These are phyloP conservation scores for Zootoca vivipara DNA, from an alignment of 2,113 vertebrate species.

Conservation along the genomic window DNA sequence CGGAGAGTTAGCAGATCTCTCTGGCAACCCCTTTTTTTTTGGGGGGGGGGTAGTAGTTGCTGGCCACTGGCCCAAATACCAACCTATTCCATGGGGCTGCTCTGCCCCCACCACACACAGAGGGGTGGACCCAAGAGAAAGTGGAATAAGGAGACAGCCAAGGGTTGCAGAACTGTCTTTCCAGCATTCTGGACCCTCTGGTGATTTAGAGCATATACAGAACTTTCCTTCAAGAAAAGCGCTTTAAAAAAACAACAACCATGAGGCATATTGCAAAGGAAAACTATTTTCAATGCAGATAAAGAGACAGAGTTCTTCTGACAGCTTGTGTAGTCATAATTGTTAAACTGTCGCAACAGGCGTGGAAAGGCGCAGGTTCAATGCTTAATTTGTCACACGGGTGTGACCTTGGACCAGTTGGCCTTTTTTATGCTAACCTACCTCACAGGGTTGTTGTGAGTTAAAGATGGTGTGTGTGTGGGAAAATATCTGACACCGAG, in stretches of 20 bases:
- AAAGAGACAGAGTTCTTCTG: neutral
- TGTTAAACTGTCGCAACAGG: no score
- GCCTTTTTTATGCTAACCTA: neutral
- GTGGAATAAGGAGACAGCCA: no score
- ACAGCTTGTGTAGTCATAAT: neutral
- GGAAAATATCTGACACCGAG: no score
- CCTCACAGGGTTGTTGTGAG: neutral
- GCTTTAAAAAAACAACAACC: no score
- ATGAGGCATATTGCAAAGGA: no score
- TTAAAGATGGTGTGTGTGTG: no score
- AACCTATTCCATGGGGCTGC: accelerated
- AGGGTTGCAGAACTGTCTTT: no score
- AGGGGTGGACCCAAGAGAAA: neutral
- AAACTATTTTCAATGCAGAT: no score
- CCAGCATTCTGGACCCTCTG: no score
- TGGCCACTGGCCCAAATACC: neutral
- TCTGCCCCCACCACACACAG: neutral
- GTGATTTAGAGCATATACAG: neutral
- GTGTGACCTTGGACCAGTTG: neutral
- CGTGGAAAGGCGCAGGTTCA: neutral
- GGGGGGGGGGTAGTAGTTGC: neutral
- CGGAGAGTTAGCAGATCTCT: neutral
- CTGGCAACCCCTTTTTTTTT: neutral
- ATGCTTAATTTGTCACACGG: neutral
- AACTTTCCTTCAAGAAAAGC: neutral